Conservation (phyloP, 2,113 vertebrate species). For the Nothoprocta pentlandii region DNA sequence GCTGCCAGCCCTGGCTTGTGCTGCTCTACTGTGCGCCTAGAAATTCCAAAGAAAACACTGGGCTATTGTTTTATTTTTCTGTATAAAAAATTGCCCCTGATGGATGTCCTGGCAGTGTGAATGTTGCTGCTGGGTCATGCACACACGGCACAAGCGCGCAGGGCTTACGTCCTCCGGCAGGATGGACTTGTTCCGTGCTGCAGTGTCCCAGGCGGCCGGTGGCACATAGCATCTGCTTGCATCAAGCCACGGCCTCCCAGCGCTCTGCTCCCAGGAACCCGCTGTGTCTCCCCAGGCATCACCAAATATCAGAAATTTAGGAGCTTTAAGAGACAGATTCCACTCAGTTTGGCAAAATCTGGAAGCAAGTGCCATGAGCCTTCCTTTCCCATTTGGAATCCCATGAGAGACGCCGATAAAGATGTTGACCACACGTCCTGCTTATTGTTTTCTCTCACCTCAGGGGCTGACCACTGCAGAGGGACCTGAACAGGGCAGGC, state of each 20-base stretch:
- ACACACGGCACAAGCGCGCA: neutral
- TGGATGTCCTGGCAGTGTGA: neutral
- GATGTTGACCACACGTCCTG: neutral
- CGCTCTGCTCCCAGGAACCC: neutral
- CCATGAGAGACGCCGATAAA: neutral
- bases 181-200: neutral
- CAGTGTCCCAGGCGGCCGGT: neutral
- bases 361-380: neutral
- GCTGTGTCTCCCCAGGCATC: rapidly evolving
- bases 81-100: neutral
- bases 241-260: neutral
- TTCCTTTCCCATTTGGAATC: neutral
- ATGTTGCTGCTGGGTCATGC: neutral
- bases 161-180: neutral
- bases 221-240: neutral
- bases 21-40: neutral
- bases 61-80: neutral
- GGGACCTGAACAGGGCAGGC: neutral
- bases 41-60: conserved; percentile 24
- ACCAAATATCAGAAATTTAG: neutral
- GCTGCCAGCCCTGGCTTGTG: neutral
- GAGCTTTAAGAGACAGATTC: neutral
- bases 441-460: neutral
- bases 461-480: neutral
- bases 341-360: neutral